phyloP scores from a whole-genome alignment of 2,797 vertebrate genomes.

The Eptatretus atami region DNA sequence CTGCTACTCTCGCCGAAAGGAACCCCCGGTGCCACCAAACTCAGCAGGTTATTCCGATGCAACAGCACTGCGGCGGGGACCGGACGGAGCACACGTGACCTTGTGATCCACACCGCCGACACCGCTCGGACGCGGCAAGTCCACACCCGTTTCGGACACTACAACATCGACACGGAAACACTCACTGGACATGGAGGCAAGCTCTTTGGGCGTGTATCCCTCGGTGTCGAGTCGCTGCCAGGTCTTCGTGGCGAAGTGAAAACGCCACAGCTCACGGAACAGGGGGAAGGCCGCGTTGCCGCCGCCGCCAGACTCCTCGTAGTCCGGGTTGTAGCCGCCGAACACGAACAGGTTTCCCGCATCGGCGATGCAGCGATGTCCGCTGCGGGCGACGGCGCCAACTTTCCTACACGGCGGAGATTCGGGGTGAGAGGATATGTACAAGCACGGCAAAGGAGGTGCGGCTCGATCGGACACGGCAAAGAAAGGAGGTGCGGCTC shows the following conservation, averaged over 20 bases:
- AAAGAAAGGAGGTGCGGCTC: too few species aligned
- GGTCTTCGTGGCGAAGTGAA: constrained; percentile 65
- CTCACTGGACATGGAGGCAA: constrained; percentile 88
- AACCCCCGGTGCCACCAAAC: constrained; percentile 74
- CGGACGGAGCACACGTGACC: too few species aligned
- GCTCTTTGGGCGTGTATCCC: constrained; percentile 75
- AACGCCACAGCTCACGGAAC: constrained; percentile 85
- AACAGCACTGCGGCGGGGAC: constrained; percentile 30
- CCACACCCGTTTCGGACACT: too few species aligned
- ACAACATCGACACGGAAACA: too few species aligned
- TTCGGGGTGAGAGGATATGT: not conserved
- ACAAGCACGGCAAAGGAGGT: too few species aligned
- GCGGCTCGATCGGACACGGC: too few species aligned
- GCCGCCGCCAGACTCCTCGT: constrained; percentile 58
- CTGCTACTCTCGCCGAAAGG: constrained; percentile 90
- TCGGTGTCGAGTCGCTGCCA: constrained; percentile 91
- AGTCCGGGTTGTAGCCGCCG: constrained; percentile 87
- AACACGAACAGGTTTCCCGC: constrained; percentile 72
- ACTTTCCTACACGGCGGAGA: constrained; percentile 20
- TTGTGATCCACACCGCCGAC: too few species aligned
- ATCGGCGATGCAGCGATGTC: constrained; percentile 82
- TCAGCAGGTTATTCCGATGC: constrained; percentile 86
- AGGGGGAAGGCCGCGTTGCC: constrained; percentile 85
- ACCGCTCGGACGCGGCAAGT: too few species aligned
- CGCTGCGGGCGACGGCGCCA: constrained; percentile 58